Base-by-base conservation (phyloP, 2,888 invertebrate genomes). In the Phaedon cochleariae region DNA sequence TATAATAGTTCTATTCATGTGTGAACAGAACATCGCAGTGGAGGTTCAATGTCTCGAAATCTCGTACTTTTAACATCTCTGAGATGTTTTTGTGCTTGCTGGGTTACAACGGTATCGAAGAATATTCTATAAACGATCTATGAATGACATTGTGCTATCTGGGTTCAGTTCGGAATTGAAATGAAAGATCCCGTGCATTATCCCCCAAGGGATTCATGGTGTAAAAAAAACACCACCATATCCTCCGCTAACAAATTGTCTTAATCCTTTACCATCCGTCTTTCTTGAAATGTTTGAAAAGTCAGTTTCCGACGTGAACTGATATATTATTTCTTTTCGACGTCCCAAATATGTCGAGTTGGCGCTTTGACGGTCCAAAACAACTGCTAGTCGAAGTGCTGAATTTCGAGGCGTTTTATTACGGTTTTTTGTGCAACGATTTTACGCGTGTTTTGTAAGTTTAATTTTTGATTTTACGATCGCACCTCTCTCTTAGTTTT, bases 211-310 rank as follows among this genome's bases (percentile, higher is more conserved):
- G 31, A 34, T 34, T 10, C 6, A 49, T 53, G 60, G 15, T 59
- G 57, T 62, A 62, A 62, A 62, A 69, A 34, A 34, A 34, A 7
- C 31, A 10, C 31, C 31, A 10, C 10, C 9, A 34, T 10, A n/a
- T 20, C 58, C 17, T 41, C 61, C 37, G 52, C 26, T 68, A 69
- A 73, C 73, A 71, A 73, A 73, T 71, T 70, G 73, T 41, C 34
- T 62, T 73, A 70, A 73, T 72, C 69, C 68, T 65, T 68, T 68
- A 63, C 68, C 65, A 74, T 75, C 59, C 53, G 65, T 73, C 71
- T 71, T 68, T 31, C 1, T 59, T 61, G 71, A 70, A 61, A 69
- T 71, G 67, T 73, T 73, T 72, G 69, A 69, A 70, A 72, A 65
- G 64, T 61, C 62, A 54, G 59, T 71, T 76, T 74, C 74, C 76